Evolutionary conservation across 2,113 vertebrate species (phyloP).

Genomic region (Leptobrachium ailaonicum): DNA sequence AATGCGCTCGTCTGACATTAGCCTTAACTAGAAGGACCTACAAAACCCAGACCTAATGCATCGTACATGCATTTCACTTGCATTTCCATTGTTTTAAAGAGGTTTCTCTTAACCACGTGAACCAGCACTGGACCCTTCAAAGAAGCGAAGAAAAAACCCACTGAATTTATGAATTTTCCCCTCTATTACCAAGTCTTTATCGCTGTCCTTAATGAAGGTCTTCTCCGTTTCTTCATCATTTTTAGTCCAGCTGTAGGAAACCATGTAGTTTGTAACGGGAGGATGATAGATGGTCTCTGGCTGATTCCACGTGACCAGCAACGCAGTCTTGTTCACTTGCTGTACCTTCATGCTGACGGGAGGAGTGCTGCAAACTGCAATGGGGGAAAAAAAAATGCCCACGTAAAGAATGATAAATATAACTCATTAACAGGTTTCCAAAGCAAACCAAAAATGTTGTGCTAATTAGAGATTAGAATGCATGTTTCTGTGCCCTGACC

Average conservation of each 20-base stretch:
- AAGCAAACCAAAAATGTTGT: not conserved
- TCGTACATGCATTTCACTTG: no score
- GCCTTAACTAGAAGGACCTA: no score
- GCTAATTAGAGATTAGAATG: conserved; percentile 5
- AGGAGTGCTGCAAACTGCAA: conserved; percentile 86
- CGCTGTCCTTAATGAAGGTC: conserved; percentile 88
- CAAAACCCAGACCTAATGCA: no score
- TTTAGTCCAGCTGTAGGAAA: conserved; percentile 96
- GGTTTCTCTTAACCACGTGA: no score
- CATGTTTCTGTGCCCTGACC: not conserved
- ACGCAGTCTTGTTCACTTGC: conserved; percentile 83
- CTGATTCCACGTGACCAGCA: conserved; percentile 89
- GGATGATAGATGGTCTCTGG: conserved; percentile 90
- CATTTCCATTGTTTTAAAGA: no score
- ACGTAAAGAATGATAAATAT: not conserved
- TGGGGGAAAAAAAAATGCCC: conserved; percentile 52
- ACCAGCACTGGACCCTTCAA: no score
- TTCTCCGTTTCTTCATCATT: conserved; percentile 94
- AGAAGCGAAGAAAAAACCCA: no score
- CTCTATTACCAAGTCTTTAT: conserved; percentile 84
- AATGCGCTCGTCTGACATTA: no score
- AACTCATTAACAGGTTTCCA: not conserved
- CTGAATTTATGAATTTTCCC: no score
- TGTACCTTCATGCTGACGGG: conserved; percentile 96
- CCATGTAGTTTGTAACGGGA: conserved; percentile 91